Evolutionary conservation across 2,888 invertebrate genomes (phyloP).

Genomic region (Tipula vernalis): DNA sequence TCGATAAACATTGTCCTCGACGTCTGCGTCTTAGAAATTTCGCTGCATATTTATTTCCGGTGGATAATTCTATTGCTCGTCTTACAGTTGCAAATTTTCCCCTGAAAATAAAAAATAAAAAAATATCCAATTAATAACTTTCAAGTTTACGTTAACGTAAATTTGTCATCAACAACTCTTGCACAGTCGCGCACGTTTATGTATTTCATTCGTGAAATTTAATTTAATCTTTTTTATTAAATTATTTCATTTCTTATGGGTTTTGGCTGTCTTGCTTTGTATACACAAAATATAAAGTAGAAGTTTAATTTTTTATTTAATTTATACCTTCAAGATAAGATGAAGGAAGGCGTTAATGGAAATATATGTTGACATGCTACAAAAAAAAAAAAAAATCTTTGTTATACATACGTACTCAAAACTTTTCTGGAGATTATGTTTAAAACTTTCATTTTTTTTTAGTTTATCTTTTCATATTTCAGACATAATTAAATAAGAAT

Average conservation of each 20-base stretch:
- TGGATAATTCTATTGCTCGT: conserved; percentile 74
- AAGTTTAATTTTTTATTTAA: background rate
- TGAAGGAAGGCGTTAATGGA: background rate
- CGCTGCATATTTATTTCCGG: conserved; percentile 86
- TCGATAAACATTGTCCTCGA: conserved; percentile 70
- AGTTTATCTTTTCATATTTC: background rate
- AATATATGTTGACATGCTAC: background rate
- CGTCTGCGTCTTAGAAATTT: conserved; percentile 89
- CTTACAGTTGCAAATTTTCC: conserved; percentile 95
- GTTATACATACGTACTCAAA: background rate
- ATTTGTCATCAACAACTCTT: background rate
- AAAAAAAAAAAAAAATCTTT: background rate
- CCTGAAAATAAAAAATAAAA: conserved; percentile 46
- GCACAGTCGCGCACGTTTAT: background rate
- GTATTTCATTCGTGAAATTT: background rate
- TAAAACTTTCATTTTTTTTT: background rate
- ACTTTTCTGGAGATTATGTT: background rate
- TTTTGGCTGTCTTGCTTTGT: background rate
- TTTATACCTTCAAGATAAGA: background rate
- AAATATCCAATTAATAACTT: background rate
- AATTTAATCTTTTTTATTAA: background rate
- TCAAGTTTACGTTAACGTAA: background rate
- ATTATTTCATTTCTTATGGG: background rate
- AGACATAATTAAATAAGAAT: background rate
- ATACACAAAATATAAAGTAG: background rate